These are phyloP conservation scores for Synanthedon vespiformis DNA, from an alignment of 2,888 invertebrate species.

Conservation along the genomic window DNA sequence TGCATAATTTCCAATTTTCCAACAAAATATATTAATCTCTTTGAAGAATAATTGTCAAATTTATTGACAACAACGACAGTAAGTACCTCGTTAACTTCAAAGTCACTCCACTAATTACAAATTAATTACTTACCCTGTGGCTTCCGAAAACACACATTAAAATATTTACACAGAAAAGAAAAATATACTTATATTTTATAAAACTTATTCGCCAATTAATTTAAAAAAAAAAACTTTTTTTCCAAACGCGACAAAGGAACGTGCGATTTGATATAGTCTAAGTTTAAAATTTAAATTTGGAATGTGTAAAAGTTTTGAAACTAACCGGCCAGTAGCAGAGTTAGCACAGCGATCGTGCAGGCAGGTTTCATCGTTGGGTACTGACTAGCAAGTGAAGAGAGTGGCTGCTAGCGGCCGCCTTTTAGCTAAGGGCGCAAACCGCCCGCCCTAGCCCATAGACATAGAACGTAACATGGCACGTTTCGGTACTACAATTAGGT, in stretches of 20 bases:
- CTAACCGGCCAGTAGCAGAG: conserved; percentile 47
- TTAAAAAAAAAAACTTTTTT: too few species aligned
- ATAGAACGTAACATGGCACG: conserved; percentile 15
- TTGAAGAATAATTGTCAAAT: not conserved
- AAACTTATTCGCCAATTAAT: too few species aligned
- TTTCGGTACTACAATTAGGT: not conserved
- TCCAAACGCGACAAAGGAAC: too few species aligned
- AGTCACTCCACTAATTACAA: not conserved
- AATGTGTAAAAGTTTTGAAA: conserved; percentile 5
- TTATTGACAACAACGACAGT: not conserved
- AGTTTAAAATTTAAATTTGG: conserved; percentile 1
- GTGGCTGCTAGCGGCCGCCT: conserved; percentile 27
- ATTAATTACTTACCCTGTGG: not conserved
- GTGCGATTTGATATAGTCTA: not conserved
- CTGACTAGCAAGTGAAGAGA: conserved; percentile 43
- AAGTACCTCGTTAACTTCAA: not conserved
- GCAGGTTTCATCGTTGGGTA: conserved; percentile 40
- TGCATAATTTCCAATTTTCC: too few species aligned
- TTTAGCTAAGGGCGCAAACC: conserved; percentile 37
- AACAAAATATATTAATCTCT: not conserved
- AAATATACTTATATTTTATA: not conserved
- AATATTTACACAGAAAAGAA: not conserved
- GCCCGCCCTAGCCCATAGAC: conserved; percentile 29
- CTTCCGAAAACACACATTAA: not conserved
- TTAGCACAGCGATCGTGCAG: conserved; percentile 33